Evolutionary conservation across 2,113 vertebrate genomes (phyloP).

Genomic region (Gopherus evgoodei): DNA sequence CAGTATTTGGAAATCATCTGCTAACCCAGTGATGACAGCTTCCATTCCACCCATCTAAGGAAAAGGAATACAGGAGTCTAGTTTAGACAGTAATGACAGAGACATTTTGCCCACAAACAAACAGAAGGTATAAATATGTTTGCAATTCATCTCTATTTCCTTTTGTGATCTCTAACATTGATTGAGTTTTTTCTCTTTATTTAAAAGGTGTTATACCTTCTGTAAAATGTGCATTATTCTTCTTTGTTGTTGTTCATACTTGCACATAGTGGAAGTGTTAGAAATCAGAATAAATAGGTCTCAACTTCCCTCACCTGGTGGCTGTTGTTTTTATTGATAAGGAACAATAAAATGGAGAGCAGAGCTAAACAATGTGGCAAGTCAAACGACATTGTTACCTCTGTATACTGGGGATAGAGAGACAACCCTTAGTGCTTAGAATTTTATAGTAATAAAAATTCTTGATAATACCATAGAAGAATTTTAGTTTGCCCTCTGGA

Average conservation of each 20-base stretch:
- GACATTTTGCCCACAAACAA: not conserved
- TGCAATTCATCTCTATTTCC: not conserved
- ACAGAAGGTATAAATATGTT: not conserved
- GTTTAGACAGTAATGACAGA: accelerated
- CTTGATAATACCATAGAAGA: not conserved
- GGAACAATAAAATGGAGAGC: not conserved
- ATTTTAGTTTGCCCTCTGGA: not conserved
- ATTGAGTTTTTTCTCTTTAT: not conserved
- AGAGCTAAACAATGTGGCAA: not conserved
- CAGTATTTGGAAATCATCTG: constrained; percentile 95
- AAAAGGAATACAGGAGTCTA: not conserved
- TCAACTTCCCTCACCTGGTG: not conserved
- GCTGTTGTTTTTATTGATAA: not conserved
- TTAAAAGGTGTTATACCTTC: not conserved
- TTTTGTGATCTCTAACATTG: not conserved
- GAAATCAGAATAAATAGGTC: not conserved
- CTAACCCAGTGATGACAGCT: constrained; percentile 94
- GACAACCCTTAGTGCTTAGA: not conserved
- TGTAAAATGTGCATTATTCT: not conserved
- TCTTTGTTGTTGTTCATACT: not conserved
- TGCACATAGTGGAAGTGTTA: not conserved
- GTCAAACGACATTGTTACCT: not conserved
- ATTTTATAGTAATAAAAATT: not conserved
- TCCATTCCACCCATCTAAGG: constrained; percentile 99
- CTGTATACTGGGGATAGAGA: not conserved